phyloP scores from a whole-genome alignment of 2,888 invertebrate species.

The Celastrina argiolus region DNA sequence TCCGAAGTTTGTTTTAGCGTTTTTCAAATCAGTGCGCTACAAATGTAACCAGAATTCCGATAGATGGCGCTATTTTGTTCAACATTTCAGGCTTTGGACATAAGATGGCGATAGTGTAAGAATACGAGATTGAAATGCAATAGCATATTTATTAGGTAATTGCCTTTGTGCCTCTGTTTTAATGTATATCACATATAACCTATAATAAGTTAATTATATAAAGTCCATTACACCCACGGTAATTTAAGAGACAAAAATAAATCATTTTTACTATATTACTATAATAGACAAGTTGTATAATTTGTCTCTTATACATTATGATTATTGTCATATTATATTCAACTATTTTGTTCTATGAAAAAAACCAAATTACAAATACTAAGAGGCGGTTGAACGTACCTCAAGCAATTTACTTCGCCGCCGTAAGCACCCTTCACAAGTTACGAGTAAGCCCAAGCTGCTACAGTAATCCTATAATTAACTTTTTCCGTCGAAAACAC shows the following conservation, averaged over 20 bases:
- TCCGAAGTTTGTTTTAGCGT: background rate
- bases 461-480: background rate
- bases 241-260: too few species aligned
- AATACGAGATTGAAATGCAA: background rate
- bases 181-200: too few species aligned
- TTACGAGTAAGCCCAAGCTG: background rate
- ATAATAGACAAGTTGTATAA: too few species aligned
- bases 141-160: background rate
- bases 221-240: too few species aligned
- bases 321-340: too few species aligned
- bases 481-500: background rate
- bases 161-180: too few species aligned
- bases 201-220: too few species aligned
- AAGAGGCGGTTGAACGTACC: background rate
- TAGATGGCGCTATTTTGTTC: background rate
- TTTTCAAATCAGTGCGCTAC: background rate
- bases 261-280: too few species aligned
- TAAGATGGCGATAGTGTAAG: background rate
- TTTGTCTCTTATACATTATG: too few species aligned
- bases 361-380: background rate
- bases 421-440: background rate
- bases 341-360: background rate
- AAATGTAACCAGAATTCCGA: background rate
- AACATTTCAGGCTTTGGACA: too few species aligned
- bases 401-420: background rate